Conservation (phyloP, 2,113 vertebrate species). For the Sylvietta virens region DNA sequence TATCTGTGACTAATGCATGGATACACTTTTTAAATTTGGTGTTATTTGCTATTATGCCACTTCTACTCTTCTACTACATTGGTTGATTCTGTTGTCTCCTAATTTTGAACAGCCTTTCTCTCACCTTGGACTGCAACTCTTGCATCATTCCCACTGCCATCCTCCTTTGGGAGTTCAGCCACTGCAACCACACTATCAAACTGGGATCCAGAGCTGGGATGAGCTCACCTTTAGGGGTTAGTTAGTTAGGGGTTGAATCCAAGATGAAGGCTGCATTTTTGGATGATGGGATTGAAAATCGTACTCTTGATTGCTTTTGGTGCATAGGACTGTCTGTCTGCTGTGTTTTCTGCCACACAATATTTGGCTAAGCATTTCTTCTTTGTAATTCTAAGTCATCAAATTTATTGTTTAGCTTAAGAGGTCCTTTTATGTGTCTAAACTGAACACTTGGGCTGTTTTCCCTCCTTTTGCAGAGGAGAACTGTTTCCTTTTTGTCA, state of each 20-base stretch:
- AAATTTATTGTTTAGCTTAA: not conserved
- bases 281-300: not conserved
- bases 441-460: not conserved
- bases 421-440: not conserved
- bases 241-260: not conserved
- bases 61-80: fast-evolving
- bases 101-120: not conserved
- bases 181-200: not conserved
- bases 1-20: not conserved
- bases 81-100: not conserved
- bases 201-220: not conserved
- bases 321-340: not conserved
- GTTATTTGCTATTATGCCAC: not conserved
- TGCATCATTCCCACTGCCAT: not conserved
- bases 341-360: not conserved
- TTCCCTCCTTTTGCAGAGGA: not conserved
- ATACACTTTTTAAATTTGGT: not conserved
- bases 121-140: not conserved
- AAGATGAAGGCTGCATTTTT: not conserved
- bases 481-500: not conserved
- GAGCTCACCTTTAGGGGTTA: not conserved
- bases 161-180: not conserved
- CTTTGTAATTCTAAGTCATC: not conserved
- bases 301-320: not conserved
- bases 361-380: not conserved